Evolutionary conservation across 2,113 vertebrate species (phyloP).

Genomic region (Paradisaea rubra): DNA sequence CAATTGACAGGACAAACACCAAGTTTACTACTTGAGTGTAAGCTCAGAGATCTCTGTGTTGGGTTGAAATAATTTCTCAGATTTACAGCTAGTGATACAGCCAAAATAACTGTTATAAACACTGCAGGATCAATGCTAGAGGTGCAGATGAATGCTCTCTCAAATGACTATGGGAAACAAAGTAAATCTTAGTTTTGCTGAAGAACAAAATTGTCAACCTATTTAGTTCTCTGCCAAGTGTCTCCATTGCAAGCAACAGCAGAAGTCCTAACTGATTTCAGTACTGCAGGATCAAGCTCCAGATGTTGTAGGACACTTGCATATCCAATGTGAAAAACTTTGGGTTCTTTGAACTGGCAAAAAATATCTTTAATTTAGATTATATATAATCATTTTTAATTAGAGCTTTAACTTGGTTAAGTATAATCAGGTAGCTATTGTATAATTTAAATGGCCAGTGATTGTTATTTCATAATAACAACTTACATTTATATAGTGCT

Average conservation of each 20-base stretch:
- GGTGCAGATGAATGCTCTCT: background rate
- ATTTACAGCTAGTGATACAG: background rate
- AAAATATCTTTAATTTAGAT: conserved; percentile 46
- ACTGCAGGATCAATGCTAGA: background rate
- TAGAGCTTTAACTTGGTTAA: conserved; percentile 32
- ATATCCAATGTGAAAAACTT: background rate
- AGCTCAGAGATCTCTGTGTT: background rate
- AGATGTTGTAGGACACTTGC: background rate
- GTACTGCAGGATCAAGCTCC: background rate
- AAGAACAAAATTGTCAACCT: background rate
- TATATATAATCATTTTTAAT: conserved; percentile 30
- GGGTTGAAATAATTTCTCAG: background rate
- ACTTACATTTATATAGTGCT: conserved; percentile 45
- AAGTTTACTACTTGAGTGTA: background rate
- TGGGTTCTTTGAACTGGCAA: background rate
- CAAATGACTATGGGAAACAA: background rate
- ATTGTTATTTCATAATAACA: conserved; percentile 61
- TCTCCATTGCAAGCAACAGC: background rate
- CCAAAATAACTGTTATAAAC: background rate
- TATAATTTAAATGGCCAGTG: conserved; percentile 41
- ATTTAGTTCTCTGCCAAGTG: background rate
- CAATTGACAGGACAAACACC: background rate
- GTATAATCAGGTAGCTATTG: conserved; percentile 59
- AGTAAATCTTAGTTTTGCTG: background rate
- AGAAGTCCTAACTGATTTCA: background rate